Evolutionary conservation across 2,888 invertebrate species (phyloP), one percentile per base, ranked within the genome.

Genomic region (Aromia moschata): DNA sequence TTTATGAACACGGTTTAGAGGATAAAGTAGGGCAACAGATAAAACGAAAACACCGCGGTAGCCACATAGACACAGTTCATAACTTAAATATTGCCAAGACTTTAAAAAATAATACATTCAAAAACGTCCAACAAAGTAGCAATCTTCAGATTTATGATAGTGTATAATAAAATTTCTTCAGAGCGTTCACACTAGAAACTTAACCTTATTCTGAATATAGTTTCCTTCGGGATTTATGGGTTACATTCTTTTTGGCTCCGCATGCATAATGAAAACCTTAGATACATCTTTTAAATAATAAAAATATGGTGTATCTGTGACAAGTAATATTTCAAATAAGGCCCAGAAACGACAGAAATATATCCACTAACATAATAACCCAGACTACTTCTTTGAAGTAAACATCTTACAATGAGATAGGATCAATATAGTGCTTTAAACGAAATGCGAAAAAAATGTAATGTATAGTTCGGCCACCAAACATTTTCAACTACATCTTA

Each of bases 321-420:
- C 52, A 52, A 41, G 52, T n/a, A 52, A 52, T 52, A 52, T 52
- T 52, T 52, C 52, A 52, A 52, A 52, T 41, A 52, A 52, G 41
- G 31, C 52, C 41, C 16, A 41, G 41, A 31, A 41, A 40, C 31
- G 52, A 30, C 52, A 52, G 52, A 52, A 41, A 52, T 52, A 52
- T 41, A 40, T 40, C 52, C 52, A 52, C 41, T 52, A 41, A 41
- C 52, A 41, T 52, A 52, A 52, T 52, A 41, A 52, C 52, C 52
- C 52, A 52, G 31, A 41, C 41, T 41, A 31, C 30, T 52, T 52
- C 52, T 52, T 52, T 31, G 40, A 31, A 31, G 45, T 45, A 45
- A 52, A 52, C 52, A 52, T 41, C 40, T 15, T 30, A 52, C 52
- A 52, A 52, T 52, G 41, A 30, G 52, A 52, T 41, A 41, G 52